Conservation (phyloP, 2,888 invertebrate genomes). For the Agriopis marginaria region DNA sequence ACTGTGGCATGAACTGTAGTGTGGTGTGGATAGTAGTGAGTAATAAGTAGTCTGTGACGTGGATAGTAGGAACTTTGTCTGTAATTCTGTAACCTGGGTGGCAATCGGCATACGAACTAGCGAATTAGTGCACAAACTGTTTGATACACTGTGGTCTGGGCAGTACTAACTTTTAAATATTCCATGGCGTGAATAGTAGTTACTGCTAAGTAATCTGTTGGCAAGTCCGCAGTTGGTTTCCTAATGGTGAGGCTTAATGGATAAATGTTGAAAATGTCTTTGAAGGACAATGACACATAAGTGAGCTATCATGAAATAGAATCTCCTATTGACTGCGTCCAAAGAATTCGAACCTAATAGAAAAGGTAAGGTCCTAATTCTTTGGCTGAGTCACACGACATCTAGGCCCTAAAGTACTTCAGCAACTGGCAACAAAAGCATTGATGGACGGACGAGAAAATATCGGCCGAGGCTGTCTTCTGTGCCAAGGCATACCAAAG, state of each 20-base stretch:
- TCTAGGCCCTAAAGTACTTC: too few relatives aligned
- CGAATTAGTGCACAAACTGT: background rate
- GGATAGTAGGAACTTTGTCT: background rate
- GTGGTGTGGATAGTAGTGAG: background rate
- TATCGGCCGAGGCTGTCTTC: too few relatives aligned
- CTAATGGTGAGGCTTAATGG: constrained; percentile 9
- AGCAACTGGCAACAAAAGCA: too few relatives aligned
- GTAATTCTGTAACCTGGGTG: background rate
- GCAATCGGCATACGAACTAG: background rate
- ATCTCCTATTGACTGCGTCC: background rate
- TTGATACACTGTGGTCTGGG: background rate
- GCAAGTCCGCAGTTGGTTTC: constrained; percentile 11
- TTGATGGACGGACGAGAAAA: too few relatives aligned
- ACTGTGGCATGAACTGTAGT: background rate
- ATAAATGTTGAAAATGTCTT: constrained; percentile 13
- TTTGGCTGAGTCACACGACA: too few relatives aligned
- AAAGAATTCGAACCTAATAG: too few relatives aligned
- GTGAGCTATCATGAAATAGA: background rate
- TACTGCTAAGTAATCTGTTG: constrained; percentile 3
- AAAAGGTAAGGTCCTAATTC: too few relatives aligned
- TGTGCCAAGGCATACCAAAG: too few relatives aligned
- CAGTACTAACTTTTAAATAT: background rate
- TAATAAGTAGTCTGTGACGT: background rate
- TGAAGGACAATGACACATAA: constrained; percentile 21
- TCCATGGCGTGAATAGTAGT: background rate